Evolutionary conservation across 2,797 vertebrate genomes (phyloP).

Genomic region (Acanthornis magna): DNA sequence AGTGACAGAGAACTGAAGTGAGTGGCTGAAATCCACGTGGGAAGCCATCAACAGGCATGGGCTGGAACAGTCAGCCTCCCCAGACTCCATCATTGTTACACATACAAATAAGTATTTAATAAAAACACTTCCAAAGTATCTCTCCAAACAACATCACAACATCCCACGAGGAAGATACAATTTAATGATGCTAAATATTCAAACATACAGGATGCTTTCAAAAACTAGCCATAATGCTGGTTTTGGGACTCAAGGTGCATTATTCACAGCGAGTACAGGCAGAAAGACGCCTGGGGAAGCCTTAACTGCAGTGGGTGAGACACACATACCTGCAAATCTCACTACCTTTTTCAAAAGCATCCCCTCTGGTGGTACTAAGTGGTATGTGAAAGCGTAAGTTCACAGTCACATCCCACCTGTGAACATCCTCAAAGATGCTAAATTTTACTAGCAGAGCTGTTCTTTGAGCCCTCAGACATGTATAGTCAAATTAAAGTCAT

Average conservation of each 20-base stretch:
- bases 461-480: not conserved
- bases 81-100: not conserved
- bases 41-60: fast-evolving
- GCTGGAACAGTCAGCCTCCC: not conserved
- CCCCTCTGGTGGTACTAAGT: conserved; percentile 59
- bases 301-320: not conserved
- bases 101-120: not conserved
- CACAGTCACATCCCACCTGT: conserved; percentile 40
- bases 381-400: conserved; percentile 28
- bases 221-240: not conserved
- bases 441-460: conserved; percentile 15
- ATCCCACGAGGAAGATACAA: not conserved
- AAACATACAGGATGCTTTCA: not conserved
- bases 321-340: not conserved
- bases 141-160: not conserved
- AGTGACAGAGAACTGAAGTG: not conserved
- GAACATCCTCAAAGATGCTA: conserved; percentile 27
- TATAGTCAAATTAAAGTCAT: conserved; percentile 17
- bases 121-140: not conserved
- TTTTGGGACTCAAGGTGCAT: not conserved
- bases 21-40: not conserved
- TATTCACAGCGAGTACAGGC: not conserved
- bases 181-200: not conserved
- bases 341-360: conserved; percentile 1
- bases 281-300: not conserved